Percentiles rank a stretch among this genome's conserved stretches.
Evolutionary conservation across 2,113 vertebrate species (phyloP).

Genomic region (Prinia subflava): DNA sequence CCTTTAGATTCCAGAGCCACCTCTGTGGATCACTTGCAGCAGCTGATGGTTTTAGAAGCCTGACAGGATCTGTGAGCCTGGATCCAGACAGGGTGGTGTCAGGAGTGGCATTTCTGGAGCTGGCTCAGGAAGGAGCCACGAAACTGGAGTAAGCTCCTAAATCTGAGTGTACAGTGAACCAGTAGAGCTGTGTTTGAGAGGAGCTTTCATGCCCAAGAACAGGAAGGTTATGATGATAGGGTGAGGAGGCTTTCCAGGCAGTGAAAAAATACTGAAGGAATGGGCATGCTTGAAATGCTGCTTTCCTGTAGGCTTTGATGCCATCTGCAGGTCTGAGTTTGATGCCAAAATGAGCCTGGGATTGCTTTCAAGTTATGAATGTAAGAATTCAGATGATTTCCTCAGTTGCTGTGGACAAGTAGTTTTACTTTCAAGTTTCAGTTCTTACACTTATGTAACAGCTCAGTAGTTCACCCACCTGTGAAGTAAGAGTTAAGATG

Average conservation of each 20-base stretch:
- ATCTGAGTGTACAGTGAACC: rapidly evolving
- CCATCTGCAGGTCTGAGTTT: constrained; percentile 43
- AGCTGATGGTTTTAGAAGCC: not conserved
- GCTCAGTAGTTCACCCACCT: not conserved
- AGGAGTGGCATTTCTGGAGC: not conserved
- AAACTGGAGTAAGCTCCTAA: not conserved
- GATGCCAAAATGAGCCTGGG: not conserved
- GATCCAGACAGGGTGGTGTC: not conserved
- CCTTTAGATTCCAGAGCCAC: not conserved
- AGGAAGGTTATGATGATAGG: not conserved
- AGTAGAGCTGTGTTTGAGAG: not conserved
- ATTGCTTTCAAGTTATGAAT: not conserved
- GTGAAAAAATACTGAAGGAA: not conserved
- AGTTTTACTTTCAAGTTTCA: not conserved
- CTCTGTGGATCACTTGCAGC: not conserved
- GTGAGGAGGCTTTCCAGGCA: not conserved
- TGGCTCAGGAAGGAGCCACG: not conserved
- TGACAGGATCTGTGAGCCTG: not conserved
- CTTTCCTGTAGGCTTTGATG: constrained; percentile 28
- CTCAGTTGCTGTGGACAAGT: not conserved
- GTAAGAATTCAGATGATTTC: not conserved
- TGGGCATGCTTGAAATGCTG: not conserved
- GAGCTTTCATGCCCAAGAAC: not conserved
- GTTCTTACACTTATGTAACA: not conserved
- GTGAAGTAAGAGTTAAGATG: not conserved